Percentiles rank a stretch among this genome's conserved stretches.
phyloP scores from a whole-genome alignment of 1,140 invertebrate species.

The Drosophila littoralis region DNA sequence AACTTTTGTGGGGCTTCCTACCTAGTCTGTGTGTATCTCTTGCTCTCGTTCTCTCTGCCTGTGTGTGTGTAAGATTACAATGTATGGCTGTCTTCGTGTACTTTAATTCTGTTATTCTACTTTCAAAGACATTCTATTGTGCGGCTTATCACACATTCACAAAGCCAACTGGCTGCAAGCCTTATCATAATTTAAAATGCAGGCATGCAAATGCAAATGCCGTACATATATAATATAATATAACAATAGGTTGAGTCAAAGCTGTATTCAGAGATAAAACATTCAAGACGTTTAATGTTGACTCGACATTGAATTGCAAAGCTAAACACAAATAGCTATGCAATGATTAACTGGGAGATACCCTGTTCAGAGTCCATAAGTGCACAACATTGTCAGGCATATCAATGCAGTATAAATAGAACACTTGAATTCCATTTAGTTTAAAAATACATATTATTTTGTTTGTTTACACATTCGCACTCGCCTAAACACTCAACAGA shows the following conservation, averaged over 20 bases:
- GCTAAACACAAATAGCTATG: background rate
- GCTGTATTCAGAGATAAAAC: background rate
- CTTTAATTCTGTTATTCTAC: background rate
- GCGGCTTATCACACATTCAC: background rate
- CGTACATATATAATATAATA: no score
- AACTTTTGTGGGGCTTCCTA: constrained; percentile 62
- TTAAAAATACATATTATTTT: background rate
- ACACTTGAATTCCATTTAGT: background rate
- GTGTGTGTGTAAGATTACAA: background rate
- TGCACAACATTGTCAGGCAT: background rate
- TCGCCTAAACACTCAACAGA: background rate
- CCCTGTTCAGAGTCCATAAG: background rate
- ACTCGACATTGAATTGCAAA: background rate
- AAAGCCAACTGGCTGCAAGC: background rate
- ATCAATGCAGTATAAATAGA: background rate
- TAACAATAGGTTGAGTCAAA: background rate
- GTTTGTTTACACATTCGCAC: background rate
- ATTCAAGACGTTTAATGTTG: background rate
- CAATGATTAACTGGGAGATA: background rate
- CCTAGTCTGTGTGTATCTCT: background rate
- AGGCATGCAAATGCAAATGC: background rate
- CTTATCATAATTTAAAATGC: background rate
- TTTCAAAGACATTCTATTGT: constrained; percentile 1
- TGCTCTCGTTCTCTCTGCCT: background rate
- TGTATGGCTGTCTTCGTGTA: constrained; percentile 3